Evolutionary conservation across 2,888 invertebrate genomes (phyloP).

Genomic region (Muschampia plurimacula): DNA sequence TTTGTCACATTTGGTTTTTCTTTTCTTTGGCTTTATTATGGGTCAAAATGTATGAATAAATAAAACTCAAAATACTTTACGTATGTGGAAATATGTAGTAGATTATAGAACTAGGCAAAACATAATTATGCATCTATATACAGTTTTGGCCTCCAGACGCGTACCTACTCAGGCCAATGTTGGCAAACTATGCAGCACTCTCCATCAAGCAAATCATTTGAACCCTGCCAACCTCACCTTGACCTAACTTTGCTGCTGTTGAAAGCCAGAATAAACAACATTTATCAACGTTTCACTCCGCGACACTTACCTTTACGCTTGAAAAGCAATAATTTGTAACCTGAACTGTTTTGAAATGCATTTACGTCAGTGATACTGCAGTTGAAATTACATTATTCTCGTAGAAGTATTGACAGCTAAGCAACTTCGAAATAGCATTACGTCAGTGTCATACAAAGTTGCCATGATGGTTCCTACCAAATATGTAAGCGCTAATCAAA

Average conservation of each 20-base stretch:
- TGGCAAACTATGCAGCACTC: slow-evolving; percentile 40
- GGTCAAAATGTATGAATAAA: no score
- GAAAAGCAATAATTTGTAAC: slow-evolving; percentile 37
- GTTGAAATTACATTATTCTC: slow-evolving; percentile 9
- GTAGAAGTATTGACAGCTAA: slow-evolving; percentile 14
- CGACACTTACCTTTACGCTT: slow-evolving; percentile 13
- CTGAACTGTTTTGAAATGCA: slow-evolving; percentile 37
- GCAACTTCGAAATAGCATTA: slow-evolving; percentile 27
- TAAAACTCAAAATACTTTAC: no score
- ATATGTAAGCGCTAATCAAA: slow-evolving; percentile 18
- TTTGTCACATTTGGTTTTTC: no score
- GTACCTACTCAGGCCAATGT: not conserved
- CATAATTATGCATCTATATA: not conserved
- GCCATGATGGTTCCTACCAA: slow-evolving; percentile 11
- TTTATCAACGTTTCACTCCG: slow-evolving; percentile 26
- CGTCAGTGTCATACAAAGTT: slow-evolving; percentile 27
- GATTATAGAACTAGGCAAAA: not conserved
- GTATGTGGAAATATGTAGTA: no score
- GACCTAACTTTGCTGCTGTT: slow-evolving; percentile 42
- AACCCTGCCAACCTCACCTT: slow-evolving; percentile 39
- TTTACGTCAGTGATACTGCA: slow-evolving; percentile 36
- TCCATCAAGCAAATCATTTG: slow-evolving; percentile 26
- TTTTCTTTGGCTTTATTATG: no score
- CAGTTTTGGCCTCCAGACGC: not conserved
- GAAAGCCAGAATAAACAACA: slow-evolving; percentile 33